Conservation (phyloP, 2,797 vertebrate genomes). For the Tragelaphus oryx region DNA sequence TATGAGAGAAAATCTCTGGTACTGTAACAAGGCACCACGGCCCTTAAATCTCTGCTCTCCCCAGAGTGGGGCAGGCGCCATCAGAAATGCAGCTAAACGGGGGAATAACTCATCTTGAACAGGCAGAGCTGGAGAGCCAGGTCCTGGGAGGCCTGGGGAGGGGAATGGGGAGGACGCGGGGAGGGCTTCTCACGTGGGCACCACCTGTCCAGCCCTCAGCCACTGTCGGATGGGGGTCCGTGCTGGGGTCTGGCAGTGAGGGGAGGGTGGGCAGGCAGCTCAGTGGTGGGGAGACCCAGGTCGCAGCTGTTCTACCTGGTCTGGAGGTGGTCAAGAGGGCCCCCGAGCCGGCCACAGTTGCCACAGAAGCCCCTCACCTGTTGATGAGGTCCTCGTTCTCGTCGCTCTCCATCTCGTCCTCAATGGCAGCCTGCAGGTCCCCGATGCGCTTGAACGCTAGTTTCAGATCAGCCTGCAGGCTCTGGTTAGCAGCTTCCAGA, state of each 20-base stretch:
- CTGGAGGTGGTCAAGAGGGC: neutral
- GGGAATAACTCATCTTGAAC: conserved; percentile 60
- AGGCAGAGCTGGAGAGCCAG: neutral
- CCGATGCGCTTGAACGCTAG: conserved; percentile 98
- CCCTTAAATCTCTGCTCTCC: conserved; percentile 72
- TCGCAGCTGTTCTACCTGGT: conserved; percentile 37
- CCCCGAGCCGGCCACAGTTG: accelerated
- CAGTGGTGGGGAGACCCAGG: neutral
- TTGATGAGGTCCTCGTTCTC: conserved; percentile 98
- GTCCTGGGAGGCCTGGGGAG: neutral
- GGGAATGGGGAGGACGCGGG: accelerated
- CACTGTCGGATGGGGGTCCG: neutral
- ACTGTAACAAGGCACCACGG: conserved; percentile 57
- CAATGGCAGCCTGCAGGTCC: conserved; percentile 97
- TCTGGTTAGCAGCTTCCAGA: conserved; percentile 97
- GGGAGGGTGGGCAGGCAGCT: neutral
- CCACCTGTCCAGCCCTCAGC: neutral
- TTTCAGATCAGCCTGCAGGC: conserved; percentile 96
- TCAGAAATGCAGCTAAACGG: conserved; percentile 62
- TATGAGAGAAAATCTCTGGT: conserved; percentile 68
- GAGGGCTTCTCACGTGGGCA: neutral
- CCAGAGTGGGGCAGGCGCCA: conserved; percentile 52
- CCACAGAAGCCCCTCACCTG: conserved; percentile 83
- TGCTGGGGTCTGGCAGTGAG: neutral
- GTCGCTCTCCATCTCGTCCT: conserved; percentile 99